phyloP scores from a whole-genome alignment of 1,140 invertebrate species.

The Hylaeus anthracinus region DNA sequence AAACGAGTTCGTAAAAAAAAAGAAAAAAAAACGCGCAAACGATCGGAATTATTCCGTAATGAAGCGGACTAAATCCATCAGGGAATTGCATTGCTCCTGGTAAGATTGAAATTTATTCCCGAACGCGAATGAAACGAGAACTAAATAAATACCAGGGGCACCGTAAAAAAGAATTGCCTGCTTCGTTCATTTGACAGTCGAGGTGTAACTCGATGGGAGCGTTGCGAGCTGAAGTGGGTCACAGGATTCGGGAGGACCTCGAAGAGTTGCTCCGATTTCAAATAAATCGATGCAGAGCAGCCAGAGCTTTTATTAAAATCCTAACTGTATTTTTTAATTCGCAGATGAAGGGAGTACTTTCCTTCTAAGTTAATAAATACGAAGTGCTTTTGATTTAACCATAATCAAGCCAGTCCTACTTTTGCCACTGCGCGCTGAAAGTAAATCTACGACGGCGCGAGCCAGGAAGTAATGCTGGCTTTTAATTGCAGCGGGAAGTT shows the following conservation, averaged over 20 bases:
- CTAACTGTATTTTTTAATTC: too few species aligned
- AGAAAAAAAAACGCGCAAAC: too few species aligned
- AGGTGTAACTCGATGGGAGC: not conserved
- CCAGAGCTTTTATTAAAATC: too few species aligned
- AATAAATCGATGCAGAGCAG: too few species aligned
- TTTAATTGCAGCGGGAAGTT: conserved; percentile 40
- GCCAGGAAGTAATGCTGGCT: conserved; percentile 25
- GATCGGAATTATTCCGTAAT: not conserved
- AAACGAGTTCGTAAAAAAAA: not conserved
- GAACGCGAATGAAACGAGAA: not conserved
- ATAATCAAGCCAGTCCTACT: not conserved
- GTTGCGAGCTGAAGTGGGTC: conserved; percentile 21
- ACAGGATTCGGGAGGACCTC: conserved; percentile 3
- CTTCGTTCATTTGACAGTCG: not conserved
- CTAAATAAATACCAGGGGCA: conserved; percentile 5
- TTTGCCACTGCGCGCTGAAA: not conserved
- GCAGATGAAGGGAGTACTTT: too few species aligned
- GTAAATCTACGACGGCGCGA: not conserved
- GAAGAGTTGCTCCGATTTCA: conserved; percentile 52
- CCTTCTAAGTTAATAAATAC: not conserved
- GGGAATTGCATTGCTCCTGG: not conserved
- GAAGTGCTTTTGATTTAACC: not conserved
- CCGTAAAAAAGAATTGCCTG: not conserved
- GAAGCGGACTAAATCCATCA: conserved; percentile 15
- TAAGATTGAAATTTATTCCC: not conserved